A percentile compares a stretch with the other conserved stretches of the same genome.
These are phyloP conservation scores for Xylota sylvarum DNA, from an alignment of 2,888 invertebrate genomes.

Conservation along the genomic window DNA sequence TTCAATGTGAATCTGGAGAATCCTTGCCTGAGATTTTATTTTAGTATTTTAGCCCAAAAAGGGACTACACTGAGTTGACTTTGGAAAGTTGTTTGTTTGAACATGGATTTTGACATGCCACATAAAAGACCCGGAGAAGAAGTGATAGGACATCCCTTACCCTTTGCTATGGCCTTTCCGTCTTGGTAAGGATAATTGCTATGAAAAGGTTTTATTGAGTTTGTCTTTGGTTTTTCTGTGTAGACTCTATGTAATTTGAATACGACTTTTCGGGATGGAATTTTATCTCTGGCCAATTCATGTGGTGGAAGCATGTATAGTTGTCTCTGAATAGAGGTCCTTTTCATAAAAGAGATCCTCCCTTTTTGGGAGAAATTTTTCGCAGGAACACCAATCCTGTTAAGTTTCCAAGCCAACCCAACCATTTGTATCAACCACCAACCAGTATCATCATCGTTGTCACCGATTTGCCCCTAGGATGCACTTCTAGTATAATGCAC, in stretches of 20 bases:
- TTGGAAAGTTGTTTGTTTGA: slow-evolving; percentile 44
- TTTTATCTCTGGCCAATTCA: background rate
- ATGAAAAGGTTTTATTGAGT: slow-evolving; percentile 17
- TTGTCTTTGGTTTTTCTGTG: slow-evolving; percentile 10
- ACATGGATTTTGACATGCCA: slow-evolving; percentile 33
- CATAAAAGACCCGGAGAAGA: slow-evolving; percentile 11
- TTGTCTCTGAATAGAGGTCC: background rate
- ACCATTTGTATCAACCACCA: background rate
- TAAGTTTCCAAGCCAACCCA: background rate
- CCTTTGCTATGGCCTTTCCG: background rate
- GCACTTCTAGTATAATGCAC: slow-evolving; percentile 14
- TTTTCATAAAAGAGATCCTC: background rate
- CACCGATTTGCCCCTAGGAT: slow-evolving; percentile 10
- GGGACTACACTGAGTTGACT: slow-evolving; percentile 24
- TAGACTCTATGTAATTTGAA: background rate
- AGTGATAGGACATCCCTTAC: background rate
- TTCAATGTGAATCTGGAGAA: slow-evolving; percentile 1
- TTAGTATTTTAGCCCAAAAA: background rate
- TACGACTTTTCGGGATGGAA: background rate
- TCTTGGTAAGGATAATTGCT: slow-evolving; percentile 34
- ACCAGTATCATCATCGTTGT: background rate
- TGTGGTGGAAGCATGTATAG: background rate
- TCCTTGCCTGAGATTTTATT: slow-evolving; percentile 15
- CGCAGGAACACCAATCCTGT: background rate
- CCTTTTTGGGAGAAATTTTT: background rate